Base-by-base conservation (phyloP, 2,888 invertebrate genomes). In the Halictus ligatus region DNA sequence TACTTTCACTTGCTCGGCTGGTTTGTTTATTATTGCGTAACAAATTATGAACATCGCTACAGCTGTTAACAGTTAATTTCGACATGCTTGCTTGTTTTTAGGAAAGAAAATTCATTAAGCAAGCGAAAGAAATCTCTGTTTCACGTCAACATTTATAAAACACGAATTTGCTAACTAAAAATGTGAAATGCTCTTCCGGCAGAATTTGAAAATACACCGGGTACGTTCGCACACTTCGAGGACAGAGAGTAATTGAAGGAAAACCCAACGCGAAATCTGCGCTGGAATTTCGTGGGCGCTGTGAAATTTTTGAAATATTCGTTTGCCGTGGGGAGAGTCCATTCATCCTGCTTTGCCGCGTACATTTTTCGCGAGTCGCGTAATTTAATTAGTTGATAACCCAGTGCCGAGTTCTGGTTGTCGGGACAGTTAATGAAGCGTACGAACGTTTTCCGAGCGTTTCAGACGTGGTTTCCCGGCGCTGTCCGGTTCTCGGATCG, bases 331-430 rank as follows among this genome's bases (percentile, higher is more conserved):
- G 69, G 15, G 21, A 21, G 21, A 21, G 21, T 69, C 21, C 69
- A 64, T 69, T 40, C 21, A 69, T 35, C 21, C 69, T 69, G 35
- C 10, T 69, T 40, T 69, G 69, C 35, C 40, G 10, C 10, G 40
- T 21, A 35, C 10, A 40, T 21, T 69, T 40, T 69, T 18, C 8
- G 21, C 21, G 21, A 21, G 10, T 40, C 69, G 69, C 35, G 5
- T 69, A 69, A 69, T 69, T 69, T 40, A 69, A 69, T 69, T 40
- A 40, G 18, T 69, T 69, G 69, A 69, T 40, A 69, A 35, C 35
- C 40, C 69, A 5, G 7, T 18, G 10, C 69, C 8, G 40, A 3
- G 40, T 69, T 69, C 35, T 2, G 21, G 21, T 69, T 8, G 21
- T 4, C 10, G 7, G 35, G 10, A 67, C 29, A 21, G 67, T 69